Evolutionary conservation across 1,140 invertebrate genomes (phyloP), one percentile per base, ranked within the genome.

Genomic region (Centruroides sculpturatus): DNA sequence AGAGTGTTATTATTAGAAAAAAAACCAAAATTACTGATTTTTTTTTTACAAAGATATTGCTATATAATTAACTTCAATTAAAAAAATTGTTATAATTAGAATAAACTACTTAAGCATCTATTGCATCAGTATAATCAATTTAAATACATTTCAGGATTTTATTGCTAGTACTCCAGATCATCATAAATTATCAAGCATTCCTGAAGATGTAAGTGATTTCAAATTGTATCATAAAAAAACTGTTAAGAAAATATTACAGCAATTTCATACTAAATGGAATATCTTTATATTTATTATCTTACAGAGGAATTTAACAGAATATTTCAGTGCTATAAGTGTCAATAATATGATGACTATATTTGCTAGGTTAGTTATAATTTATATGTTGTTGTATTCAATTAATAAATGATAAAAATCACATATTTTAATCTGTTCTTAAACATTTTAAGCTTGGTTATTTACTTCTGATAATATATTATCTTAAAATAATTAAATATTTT

Each of bases 341-440:
- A 82, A 87, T 69, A 93, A 91, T 71, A 97, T 97, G 93, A 87
- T 94, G 72, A 81, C 83, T 8, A 81, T 98, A 64, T 95, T 96
- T 80, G 91, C 92, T 5, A 65, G 64, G 64, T 65, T 9, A 41
- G 41, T 41, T 41, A 41, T 41, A 41, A 41, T 36, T 55, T 34
- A 7, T 35, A 34, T 6, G 11, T 54, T 34, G 35, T 12, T 55
- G 23, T 36, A 34, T 34, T 12, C 7, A 34, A 34, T 23, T 55
- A 54, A 54, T 54, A 10, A 34, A n/a, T 9, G 34, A 34, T 54
- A n/a, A 54, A 54, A 54, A 54, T 35, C 34, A 34, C 12, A 3
- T 54, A n/a, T 10, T 54, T 54, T 23, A 23, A 23, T 23, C 23
- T 23, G 23, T 23, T 23, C 23, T 23, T 23, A 23, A 23, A 23